These are phyloP conservation scores for Acleris sparsana DNA, from an alignment of 2,888 invertebrate species.

Conservation along the genomic window DNA sequence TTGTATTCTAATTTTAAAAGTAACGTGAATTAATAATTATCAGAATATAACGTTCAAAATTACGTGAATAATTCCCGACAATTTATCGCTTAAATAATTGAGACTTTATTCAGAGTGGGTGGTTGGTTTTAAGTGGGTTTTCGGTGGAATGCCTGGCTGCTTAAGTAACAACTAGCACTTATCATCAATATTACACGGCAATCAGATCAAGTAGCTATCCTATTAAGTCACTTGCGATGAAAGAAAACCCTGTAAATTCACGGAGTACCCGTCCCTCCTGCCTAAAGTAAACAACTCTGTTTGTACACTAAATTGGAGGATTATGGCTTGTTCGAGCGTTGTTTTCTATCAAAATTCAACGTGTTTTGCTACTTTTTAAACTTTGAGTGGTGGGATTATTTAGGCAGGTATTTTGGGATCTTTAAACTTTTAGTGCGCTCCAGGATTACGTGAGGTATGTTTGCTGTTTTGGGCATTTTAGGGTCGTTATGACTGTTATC, in stretches of 20 bases:
- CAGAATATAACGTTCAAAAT: no score
- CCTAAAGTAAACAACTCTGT: slow-evolving; percentile 56
- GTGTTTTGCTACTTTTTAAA: slow-evolving; percentile 36
- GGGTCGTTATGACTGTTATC: no score
- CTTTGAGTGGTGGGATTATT: slow-evolving; percentile 34
- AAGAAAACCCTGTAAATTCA: slow-evolving; percentile 42
- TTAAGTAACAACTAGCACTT: neutral
- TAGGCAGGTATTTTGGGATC: slow-evolving; percentile 3
- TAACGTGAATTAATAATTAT: no score
- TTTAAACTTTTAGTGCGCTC: neutral
- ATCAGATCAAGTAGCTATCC: slow-evolving; percentile 18
- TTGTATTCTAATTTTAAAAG: no score
- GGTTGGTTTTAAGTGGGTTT: no score
- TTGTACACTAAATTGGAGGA: slow-evolving; percentile 62
- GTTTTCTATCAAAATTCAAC: slow-evolving; percentile 37
- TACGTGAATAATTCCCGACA: no score
- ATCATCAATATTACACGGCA: slow-evolving; percentile 6
- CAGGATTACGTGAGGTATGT: neutral
- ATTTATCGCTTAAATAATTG: no score
- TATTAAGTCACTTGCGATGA: slow-evolving; percentile 42
- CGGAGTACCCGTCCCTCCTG: slow-evolving; percentile 33
- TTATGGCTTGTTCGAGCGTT: slow-evolving; percentile 52
- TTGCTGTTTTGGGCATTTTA: no score
- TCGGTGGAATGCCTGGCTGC: no score
- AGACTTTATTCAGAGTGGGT: no score